Percentiles rank a stretch among this genome's conserved stretches.
phyloP scores from a whole-genome alignment of 2,113 vertebrate genomes.

The Sus scrofa region DNA sequence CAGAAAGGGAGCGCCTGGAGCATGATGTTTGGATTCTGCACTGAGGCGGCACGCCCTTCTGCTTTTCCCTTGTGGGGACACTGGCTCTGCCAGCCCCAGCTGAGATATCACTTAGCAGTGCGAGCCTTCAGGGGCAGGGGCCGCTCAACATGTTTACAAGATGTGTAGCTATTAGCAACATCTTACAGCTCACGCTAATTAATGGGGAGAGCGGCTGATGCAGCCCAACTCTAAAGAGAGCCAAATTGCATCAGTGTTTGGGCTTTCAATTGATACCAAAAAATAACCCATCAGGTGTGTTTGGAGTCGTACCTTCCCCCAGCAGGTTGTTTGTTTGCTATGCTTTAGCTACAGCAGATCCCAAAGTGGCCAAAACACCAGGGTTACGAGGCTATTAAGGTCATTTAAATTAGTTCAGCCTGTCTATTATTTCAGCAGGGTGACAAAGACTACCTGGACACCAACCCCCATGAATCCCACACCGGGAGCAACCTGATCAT shows the following conservation, averaged over 20 bases:
- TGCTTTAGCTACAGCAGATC: neutral
- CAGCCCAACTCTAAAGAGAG: conserved; percentile 32
- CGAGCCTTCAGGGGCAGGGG: conserved; percentile 42
- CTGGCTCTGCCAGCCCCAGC: conserved; percentile 35
- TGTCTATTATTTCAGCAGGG: neutral
- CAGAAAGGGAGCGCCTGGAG: neutral
- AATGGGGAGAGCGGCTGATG: neutral
- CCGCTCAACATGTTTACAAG: conserved; percentile 79
- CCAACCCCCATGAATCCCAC: neutral
- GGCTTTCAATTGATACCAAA: conserved; percentile 72
- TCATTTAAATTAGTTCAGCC: neutral
- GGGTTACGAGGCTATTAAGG: neutral
- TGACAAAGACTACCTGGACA: fast-evolving
- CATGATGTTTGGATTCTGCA: conserved; percentile 48
- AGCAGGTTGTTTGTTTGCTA: conserved; percentile 54
- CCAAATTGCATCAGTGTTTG: conserved; percentile 78
- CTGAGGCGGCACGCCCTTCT: neutral
- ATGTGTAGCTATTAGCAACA: conserved; percentile 80
- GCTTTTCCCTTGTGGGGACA: conserved; percentile 41
- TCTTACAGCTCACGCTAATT: conserved; percentile 67
- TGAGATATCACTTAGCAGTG: conserved; percentile 63
- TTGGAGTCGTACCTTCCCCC: neutral
- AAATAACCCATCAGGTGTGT: conserved; percentile 58
- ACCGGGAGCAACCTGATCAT: neutral
- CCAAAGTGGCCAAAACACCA: conserved; percentile 44